These are phyloP conservation scores for Antrozous pallidus DNA, from an alignment of 2,797 vertebrate genomes.

Conservation along the genomic window DNA sequence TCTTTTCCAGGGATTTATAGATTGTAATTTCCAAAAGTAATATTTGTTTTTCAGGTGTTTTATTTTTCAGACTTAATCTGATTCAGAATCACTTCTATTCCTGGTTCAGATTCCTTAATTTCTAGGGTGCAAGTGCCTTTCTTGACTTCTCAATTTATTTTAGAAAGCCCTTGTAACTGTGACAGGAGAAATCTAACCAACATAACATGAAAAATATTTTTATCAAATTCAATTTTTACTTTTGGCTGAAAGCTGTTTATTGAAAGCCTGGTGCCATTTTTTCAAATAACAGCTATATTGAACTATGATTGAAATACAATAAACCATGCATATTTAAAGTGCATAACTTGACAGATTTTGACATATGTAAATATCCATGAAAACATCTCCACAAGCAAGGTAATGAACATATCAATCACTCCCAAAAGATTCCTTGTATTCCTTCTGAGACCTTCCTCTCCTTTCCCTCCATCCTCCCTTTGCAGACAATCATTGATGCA, in stretches of 20 bases:
- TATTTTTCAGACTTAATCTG: neutral
- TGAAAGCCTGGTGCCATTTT: neutral
- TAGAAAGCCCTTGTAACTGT: neutral
- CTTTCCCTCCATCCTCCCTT: neutral
- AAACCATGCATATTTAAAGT: neutral
- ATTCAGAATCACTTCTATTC: neutral
- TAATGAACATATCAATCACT: neutral
- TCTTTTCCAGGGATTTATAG: neutral
- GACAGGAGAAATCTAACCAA: conserved; percentile 42
- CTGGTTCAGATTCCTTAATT: neutral
- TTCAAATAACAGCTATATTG: conserved; percentile 14
- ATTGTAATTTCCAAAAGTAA: neutral
- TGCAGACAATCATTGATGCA: neutral
- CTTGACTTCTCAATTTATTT: conserved; percentile 43
- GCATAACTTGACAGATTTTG: neutral
- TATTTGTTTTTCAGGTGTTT: neutral
- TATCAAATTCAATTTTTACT: conserved; percentile 15
- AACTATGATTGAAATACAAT: neutral
- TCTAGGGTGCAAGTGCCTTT: conserved; percentile 45
- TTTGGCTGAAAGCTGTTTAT: conserved; percentile 20
- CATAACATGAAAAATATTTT: neutral
- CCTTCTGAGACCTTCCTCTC: neutral
- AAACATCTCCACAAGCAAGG: neutral
- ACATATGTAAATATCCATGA: neutral
- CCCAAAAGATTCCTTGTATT: neutral